Base-by-base conservation (phyloP, 2,888 invertebrate genomes). In the Lomographa bimaculata region DNA sequence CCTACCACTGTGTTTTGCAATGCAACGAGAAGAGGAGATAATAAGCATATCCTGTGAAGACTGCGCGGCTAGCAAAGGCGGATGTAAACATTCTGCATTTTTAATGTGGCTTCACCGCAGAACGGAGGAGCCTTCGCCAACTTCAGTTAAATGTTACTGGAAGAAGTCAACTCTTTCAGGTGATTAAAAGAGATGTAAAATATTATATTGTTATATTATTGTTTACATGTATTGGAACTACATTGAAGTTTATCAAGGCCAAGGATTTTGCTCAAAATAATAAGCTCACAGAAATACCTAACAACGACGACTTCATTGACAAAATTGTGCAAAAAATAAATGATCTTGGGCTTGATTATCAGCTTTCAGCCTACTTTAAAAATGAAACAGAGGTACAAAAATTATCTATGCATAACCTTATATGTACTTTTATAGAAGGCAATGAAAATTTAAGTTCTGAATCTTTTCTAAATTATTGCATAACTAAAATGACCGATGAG, bases 31-130 rank as follows among this genome's bases (percentile, higher is more conserved):
- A n/a, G 32, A 42, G 2, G 11, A 12, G 7, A 28, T 44, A 14
- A 21, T 32, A 21, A 16, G 5, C 30, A 14, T 30, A 30, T 18
- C 28, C 10, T 28, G 28, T 18, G 28, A 30, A 16, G 42, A 32
- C 19, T 42, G 42, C 7, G 10, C 29, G n/a, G 47, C 50, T 11
- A 25, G 36, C 9, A 8, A 35, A 18, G 48, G 43, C 4, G 45
- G 45, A 4, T 51, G 40, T 19, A 48, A 51, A 27, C 51, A 48
- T 30, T 16, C 43, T 21, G 39, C 45, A 19, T 45, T 46, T 11
- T 9, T 46, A 3, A 46, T 48, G 47, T 51, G n/a, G n/a, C n/a
- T n/a, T n/a, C n/a, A n/a, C n/a, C n/a, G n/a, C n/a, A n/a, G n/a
- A 11, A 41, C 18, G 25, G 32, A 40, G 23, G 40, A 40, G 10